Percentiles rank a stretch among this genome's conserved stretches.
Conservation (phyloP, 2,113 vertebrate genomes). For the Pycnonotus jocosus region DNA sequence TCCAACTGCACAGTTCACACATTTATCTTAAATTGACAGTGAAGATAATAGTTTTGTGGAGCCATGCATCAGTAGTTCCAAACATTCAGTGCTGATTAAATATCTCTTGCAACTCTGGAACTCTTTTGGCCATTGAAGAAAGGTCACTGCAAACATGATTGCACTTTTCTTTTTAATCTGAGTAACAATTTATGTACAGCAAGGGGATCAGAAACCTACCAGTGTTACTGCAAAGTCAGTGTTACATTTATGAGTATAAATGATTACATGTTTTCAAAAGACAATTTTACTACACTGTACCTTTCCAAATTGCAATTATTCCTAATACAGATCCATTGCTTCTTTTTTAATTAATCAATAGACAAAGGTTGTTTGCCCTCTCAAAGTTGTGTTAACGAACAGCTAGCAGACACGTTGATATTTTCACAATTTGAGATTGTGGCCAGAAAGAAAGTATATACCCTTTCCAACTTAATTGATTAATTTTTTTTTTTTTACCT, state of each 20-base stretch:
- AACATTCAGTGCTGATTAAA: background rate
- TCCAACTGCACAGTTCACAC: background rate
- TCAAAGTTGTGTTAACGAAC: background rate
- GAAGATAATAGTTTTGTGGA: background rate
- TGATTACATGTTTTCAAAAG: background rate
- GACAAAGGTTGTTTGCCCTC: background rate
- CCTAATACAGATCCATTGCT: background rate
- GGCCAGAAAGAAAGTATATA: background rate
- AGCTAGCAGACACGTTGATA: background rate
- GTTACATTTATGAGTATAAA: background rate
- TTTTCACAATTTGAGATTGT: background rate
- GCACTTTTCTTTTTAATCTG: background rate
- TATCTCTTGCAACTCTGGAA: background rate
- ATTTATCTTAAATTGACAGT: background rate
- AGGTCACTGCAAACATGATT: background rate
- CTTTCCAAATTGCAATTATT: background rate
- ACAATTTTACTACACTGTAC: background rate
- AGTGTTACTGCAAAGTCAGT: background rate
- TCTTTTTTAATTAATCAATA: background rate
- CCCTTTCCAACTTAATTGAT: background rate
- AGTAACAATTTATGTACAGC: background rate
- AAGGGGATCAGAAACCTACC: background rate
- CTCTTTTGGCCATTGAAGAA: background rate
- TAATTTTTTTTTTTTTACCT: background rate
- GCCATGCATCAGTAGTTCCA: background rate